Base-by-base conservation (phyloP, 2,888 invertebrate species). In the Lepetodrilus schrolli region DNA sequence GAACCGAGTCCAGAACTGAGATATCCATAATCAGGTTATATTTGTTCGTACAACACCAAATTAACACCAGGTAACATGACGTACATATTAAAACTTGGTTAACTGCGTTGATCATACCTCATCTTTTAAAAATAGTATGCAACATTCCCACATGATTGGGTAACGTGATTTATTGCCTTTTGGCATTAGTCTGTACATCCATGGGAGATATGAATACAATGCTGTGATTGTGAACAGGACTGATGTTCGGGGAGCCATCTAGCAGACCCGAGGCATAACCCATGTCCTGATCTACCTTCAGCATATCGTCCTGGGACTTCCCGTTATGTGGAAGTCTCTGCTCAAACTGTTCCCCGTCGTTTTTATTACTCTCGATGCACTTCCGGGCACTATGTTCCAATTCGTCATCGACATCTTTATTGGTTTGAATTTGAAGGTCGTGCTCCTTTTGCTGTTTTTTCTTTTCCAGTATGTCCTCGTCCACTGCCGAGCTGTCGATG, bases 141-240 rank as follows among this genome's bases (percentile, higher is more conserved):
- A n/a, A n/a, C n/a, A n/a, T n/a, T n/a, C n/a, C n/a, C n/a, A n/a
- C n/a, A n/a, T n/a, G n/a, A n/a, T n/a, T n/a, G n/a, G n/a, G n/a
- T n/a, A n/a, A n/a, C n/a, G n/a, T n/a, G 43, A 4, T 43, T 72
- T 43, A 72, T 13, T 36, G 66, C 26, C 72, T 37, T 49, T 74
- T 74, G 34, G 70, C 74, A 23, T 70, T 70, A 13, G 47, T 34
- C 37, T 70, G 74, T 4, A 21, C 50, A 10, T 65, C 65, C 4
- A 74, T 49, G 13, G 74, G 74, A 8, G 74, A 70, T 17, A 74
- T 58, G 36, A 70, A 74, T 0, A 38, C 65, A 37, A 74, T 66
- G 38, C 51, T 74, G 13, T 58, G 20, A n/a, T 21, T 58, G 34
- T 58, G 58, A 4, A 58, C 58, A 8, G 20, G 17, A 58, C 7